Percentiles rank a stretch among this genome's conserved stretches.
These are phyloP conservation scores for mouse (Mus musculus) DNA, from an alignment of 2,113 vertebrate species.

Conservation along the genomic window GRCm39 chr9:33673501-33674000, in stretches of 20 bases:
- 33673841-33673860: no score
- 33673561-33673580: background rate
- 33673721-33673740: no score
- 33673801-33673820: no score
- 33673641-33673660: slow-evolving; percentile 14
- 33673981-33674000: slow-evolving; percentile 39
- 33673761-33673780: no score
- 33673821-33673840: no score
- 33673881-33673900: background rate
- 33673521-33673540: background rate
- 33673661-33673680: no score
- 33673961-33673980: slow-evolving; percentile 49
- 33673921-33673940: slow-evolving; percentile 24
- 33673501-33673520: background rate
- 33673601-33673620: slow-evolving; percentile 9
- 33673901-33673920: slow-evolving; percentile 15
- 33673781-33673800: no score
- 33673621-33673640: background rate
- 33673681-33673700: no score
- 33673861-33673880: no score
- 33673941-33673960: background rate
- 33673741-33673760: no score
- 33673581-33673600: background rate
- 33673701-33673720: no score
- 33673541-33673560: background rate